These are phyloP conservation scores for Drosophila tristis DNA, from an alignment of 1,140 invertebrate species.

Conservation along the genomic window DNA sequence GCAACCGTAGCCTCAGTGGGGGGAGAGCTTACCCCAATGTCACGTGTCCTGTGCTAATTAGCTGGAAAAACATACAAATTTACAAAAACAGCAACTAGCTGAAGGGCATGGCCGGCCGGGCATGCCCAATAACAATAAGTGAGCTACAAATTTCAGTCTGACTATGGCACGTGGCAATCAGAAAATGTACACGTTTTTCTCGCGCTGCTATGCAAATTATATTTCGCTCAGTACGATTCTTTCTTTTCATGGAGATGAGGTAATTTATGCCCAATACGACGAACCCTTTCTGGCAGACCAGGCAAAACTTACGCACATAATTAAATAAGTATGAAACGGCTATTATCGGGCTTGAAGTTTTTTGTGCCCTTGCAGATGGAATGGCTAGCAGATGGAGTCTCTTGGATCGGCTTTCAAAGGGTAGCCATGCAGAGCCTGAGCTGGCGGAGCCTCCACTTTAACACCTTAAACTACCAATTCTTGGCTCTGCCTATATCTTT, in stretches of 20 bases:
- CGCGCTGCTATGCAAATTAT: constrained; percentile 27
- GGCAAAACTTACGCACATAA: too few species aligned
- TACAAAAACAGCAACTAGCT: constrained; percentile 37
- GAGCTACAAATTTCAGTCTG: constrained; percentile 22
- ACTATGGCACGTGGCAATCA: constrained; percentile 29
- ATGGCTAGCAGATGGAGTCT: too few species aligned
- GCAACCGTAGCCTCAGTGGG: constrained; percentile 9
- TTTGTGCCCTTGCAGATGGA: too few species aligned
- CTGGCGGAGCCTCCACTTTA: too few species aligned
- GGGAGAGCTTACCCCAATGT: constrained; percentile 41
- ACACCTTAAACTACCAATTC: too few species aligned
- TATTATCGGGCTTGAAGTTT: too few species aligned
- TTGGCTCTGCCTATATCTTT: too few species aligned
- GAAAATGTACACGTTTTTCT: constrained; percentile 28
- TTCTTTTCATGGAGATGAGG: not conserved
- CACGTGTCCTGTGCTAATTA: constrained; percentile 57
- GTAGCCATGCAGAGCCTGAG: too few species aligned
- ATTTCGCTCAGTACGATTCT: not conserved
- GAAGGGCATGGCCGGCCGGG: constrained; percentile 16
- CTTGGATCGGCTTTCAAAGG: too few species aligned
- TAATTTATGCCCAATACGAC: too few species aligned
- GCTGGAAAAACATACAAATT: constrained; percentile 50
- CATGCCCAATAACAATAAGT: constrained; percentile 51
- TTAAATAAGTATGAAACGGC: too few species aligned
- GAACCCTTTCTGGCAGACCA: too few species aligned